Conservation (phyloP, 2,113 vertebrate genomes). For the Cnemophilus loriae region DNA sequence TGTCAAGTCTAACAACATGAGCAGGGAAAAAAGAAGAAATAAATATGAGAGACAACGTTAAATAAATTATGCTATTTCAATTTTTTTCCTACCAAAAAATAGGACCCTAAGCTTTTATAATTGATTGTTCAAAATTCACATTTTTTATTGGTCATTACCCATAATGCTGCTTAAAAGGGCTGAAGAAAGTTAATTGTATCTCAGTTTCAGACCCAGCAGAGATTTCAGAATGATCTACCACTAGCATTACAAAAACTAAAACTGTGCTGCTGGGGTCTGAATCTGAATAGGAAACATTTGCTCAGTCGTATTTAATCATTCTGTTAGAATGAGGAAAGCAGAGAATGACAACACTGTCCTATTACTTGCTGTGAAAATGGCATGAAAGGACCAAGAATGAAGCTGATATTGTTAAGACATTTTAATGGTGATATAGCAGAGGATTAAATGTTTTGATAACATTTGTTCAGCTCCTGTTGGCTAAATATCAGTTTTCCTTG, state of each 20-base stretch:
- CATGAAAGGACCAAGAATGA: background rate
- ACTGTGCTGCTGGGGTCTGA: background rate
- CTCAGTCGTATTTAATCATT: background rate
- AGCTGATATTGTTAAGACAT: background rate
- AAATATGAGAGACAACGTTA: background rate
- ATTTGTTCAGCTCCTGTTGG: background rate
- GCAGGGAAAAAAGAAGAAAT: rapidly evolving
- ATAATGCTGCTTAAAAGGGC: background rate
- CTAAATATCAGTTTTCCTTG: background rate
- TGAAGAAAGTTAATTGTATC: background rate
- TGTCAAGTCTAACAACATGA: background rate
- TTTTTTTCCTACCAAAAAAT: background rate
- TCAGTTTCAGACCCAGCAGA: background rate
- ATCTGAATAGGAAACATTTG: background rate
- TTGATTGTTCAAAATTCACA: background rate
- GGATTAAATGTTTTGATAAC: background rate
- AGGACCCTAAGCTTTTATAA: background rate
- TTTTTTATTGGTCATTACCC: background rate
- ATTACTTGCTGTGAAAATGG: background rate
- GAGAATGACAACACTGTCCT: background rate
- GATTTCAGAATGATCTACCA: background rate
- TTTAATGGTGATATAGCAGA: background rate
- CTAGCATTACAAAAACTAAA: background rate
- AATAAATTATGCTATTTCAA: background rate
- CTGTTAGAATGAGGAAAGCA: background rate